Base-by-base conservation (phyloP, 2,113 vertebrate species). In the Sakesphorus luctuosus region DNA sequence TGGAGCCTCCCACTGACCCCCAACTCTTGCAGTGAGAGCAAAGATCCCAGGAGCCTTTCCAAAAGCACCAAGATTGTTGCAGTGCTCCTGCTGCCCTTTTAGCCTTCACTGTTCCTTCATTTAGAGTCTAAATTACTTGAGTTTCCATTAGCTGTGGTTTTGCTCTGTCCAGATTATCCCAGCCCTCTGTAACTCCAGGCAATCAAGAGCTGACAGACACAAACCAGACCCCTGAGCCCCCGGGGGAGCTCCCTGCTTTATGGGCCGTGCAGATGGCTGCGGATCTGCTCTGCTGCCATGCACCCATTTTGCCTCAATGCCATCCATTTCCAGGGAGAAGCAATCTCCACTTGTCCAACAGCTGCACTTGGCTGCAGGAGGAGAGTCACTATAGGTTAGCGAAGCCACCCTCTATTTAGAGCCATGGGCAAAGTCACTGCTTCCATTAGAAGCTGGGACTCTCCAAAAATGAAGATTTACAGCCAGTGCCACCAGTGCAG, bases 311-410 rank as follows among this genome's bases (percentile, higher is more conserved):
- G 71, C 87, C 81, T 91, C 35, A 0, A 82, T 80, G 87, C 92
- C 90, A 71, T 94, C 94, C 92, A 72, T 90, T 83, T 91, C 94
- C 79, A 61, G 3, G 0, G 75, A 90, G 92, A 81, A 89, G 90
- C 44, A 78, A 94, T 90, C 93, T 90, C 85, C 94, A 90, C 90
- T 90, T 84, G 83, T 71, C 92, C 93, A 93, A 46, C 86, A 94
- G 96, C 94, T 94, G 93, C 93, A 90, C 79, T 93, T 78, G 93
- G 94, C 92, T 95, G 90, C 92, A 87, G 65, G 56, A 93, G 65
- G 40, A 95, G 87, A 56, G 63, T 81, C 93, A 90, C 90, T 80
- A 86, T 0, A 23, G 38, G 52, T 88, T 81, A 84, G 82, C 1
- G 0, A 93, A 94, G 72, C 92, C 95, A 83, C 75, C 63, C 55